These are phyloP conservation scores for Vanacampus margaritifer DNA, from an alignment of 2,113 vertebrate genomes.

Conservation along the genomic window DNA sequence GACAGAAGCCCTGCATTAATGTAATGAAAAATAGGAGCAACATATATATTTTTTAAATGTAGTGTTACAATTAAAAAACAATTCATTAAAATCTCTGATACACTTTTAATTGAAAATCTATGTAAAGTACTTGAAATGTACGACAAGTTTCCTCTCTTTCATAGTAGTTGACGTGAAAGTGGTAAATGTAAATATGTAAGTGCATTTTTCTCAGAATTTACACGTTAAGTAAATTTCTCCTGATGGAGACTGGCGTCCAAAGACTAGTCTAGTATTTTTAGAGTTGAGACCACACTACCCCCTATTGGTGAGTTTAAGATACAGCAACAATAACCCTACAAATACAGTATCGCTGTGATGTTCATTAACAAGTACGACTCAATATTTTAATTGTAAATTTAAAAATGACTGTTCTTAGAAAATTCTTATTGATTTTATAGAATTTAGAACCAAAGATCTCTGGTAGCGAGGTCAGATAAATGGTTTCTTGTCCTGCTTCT, in stretches of 20 bases:
- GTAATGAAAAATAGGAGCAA: not conserved
- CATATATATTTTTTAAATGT: no score
- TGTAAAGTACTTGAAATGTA: not conserved
- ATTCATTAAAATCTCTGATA: no score
- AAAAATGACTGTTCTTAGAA: no score
- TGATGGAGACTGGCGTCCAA: not conserved
- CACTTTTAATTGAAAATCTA: not conserved
- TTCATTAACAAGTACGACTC: not conserved
- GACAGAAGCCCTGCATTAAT: no score
- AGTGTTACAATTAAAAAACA: no score
- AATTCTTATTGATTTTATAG: not conserved
- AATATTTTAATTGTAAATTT: no score
- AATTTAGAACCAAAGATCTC: not conserved
- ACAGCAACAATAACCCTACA: not conserved
- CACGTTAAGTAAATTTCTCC: constrained; percentile 4
- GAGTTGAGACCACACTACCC: constrained; percentile 44
- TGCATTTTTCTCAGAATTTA: not conserved
- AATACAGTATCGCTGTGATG: not conserved
- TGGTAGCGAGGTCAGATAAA: no score
- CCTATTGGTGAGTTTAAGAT: constrained; percentile 32
- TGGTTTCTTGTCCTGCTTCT: not conserved
- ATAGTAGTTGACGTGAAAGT: not conserved
- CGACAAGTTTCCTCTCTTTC: no score
- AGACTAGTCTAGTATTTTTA: not conserved
- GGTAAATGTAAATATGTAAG: not conserved